Evolutionary conservation across 1,140 invertebrate species (phyloP).

Genomic region (Atopsyche davidsoni): DNA sequence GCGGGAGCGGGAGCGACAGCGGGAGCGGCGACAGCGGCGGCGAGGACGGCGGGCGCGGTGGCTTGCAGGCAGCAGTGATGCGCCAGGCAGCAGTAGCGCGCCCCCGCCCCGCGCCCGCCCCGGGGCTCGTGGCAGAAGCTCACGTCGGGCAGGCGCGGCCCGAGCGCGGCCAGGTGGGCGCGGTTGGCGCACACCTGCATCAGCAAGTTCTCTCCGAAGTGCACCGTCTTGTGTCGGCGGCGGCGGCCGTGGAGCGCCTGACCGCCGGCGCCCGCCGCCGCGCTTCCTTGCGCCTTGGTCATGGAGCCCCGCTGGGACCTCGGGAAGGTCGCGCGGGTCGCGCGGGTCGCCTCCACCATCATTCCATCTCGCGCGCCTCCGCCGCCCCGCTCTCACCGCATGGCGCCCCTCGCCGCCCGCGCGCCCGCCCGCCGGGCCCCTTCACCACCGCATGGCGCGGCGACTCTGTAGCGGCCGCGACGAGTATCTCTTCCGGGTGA

Average conservation of each 20-base stretch:
- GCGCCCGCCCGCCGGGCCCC: constrained; percentile 22
- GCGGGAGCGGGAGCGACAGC: constrained; percentile 34
- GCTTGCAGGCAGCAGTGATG: constrained; percentile 44
- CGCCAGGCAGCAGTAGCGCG: constrained; percentile 44
- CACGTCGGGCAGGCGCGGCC: constrained; percentile 44
- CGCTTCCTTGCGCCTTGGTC: constrained; percentile 28
- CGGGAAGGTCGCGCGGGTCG: constrained; percentile 42
- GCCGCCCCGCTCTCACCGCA: constrained; percentile 44
- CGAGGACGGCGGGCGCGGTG: constrained; percentile 35
- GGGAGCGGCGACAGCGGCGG: constrained; percentile 31
- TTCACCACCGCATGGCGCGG: neutral
- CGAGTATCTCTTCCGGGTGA: neutral
- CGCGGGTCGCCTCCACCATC: constrained; percentile 49
- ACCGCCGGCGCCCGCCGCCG: constrained; percentile 32
- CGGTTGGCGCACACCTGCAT: constrained; percentile 62
- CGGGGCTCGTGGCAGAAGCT: constrained; percentile 46
- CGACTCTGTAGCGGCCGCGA: neutral
- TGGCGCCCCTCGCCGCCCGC: constrained; percentile 27
- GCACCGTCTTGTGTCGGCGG: constrained; percentile 65
- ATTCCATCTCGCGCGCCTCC: constrained; percentile 47
- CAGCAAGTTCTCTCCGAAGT: constrained; percentile 65
- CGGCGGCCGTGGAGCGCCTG: constrained; percentile 51
- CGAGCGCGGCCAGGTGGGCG: constrained; percentile 42
- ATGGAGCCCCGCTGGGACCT: constrained; percentile 35
- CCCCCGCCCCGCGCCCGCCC: constrained; percentile 39